Base-by-base conservation (phyloP, 2,113 vertebrate genomes). In the Capricornis sumatraensis region DNA sequence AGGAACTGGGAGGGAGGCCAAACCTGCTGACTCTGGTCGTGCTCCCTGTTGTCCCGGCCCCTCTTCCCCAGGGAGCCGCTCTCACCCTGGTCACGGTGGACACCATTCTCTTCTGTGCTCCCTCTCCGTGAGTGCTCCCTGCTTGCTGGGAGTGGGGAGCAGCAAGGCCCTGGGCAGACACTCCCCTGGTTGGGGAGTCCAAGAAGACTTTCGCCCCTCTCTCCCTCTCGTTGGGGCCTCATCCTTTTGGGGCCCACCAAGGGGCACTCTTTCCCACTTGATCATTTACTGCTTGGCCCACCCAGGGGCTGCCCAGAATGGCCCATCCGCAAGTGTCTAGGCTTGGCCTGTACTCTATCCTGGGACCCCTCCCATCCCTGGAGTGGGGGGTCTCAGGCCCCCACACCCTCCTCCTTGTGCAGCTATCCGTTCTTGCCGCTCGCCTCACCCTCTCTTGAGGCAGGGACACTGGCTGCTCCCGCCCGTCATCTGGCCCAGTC, bases 21-120 rank as follows among this genome's bases (percentile, higher is more conserved):
- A 52, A 60, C 88, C 86, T 96, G 87, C 53, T 67, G 67, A 76
- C 60, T 97, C 76, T 47, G 30, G 50, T 78, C 17, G 2, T 93
- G 52, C 55, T 91, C 64, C 52, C 58, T 84, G 12, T n/a, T 87
- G n/a, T 50, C 43, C 36, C 4, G 55, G 47, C 36, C 36, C 33
- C 8, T 33, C 47, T 28, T 47, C 52, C 9, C 30, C 40, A 2
- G 19, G 23, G 11, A 4, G 27, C 47, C 11, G 15, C 45, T 84
- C 40, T 81, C 30, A 7, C 14, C 30, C 57, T 36, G 27, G 23
- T 90, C 57, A 50, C 5, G 19, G 53, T 57, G 43, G n/a, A 55
- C 21, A 62, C 8, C 76, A 17, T 52, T n/a, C 53, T 27, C 33
- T 95, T 60, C 13, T 4, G 25, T 2, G 0, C 30, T 67, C 23